A percentile compares a stretch with the other conserved stretches of the same genome.
Evolutionary conservation across 2,113 vertebrate genomes (phyloP).

Genomic region (Sminthopsis crassicaudata): DNA sequence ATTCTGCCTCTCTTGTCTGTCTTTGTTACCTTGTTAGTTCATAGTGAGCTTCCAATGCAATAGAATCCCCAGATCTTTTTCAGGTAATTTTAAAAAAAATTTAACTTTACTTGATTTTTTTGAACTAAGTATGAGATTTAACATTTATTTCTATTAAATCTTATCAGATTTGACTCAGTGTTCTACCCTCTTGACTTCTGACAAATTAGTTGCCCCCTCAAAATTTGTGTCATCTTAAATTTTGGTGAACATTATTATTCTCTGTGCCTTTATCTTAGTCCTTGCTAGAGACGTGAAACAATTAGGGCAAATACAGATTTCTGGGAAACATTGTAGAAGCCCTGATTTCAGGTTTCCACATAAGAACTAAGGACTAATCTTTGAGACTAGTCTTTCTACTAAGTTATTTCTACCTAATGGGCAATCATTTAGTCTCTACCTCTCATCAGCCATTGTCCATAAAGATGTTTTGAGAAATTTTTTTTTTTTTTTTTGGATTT

Average conservation of each 20-base stretch:
- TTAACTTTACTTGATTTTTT: neutral
- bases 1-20: too few relatives aligned
- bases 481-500: too few relatives aligned
- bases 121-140: neutral
- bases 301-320: neutral
- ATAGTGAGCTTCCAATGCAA: neutral
- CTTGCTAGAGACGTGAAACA: neutral
- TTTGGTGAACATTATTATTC: neutral
- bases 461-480: too few relatives aligned
- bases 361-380: too few relatives aligned
- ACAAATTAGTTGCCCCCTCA: neutral
- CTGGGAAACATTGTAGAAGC: neutral
- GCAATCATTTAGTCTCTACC: too few relatives aligned
- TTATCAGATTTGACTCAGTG: neutral
- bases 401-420: too few relatives aligned
- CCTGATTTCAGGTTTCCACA: too few relatives aligned
- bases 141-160: neutral
- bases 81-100: neutral
- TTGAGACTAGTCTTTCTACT: too few relatives aligned
- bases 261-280: neutral
- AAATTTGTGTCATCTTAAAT: neutral
- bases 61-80: neutral
- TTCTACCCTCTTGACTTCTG: neutral
- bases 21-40: too few relatives aligned
- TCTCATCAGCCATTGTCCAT: too few relatives aligned